Evolutionary conservation across 2,797 vertebrate species (phyloP).

Genomic region (Pangasius sanitwongsei): DNA sequence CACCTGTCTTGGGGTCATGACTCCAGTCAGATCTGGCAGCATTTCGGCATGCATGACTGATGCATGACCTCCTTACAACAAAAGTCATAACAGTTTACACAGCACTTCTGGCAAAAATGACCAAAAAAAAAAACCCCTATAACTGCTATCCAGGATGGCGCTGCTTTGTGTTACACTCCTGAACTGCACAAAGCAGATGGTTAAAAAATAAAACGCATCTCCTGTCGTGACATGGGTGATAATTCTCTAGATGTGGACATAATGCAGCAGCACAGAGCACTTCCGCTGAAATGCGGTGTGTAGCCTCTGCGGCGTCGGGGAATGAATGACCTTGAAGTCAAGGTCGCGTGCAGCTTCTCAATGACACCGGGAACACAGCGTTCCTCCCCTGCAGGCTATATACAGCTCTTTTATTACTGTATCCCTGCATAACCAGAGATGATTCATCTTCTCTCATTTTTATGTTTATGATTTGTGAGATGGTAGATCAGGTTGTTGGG

Average conservation of each 20-base stretch:
- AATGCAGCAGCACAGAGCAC: slow-evolving; percentile 73
- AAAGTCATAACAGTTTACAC: slow-evolving; percentile 49
- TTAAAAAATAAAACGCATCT: not conserved
- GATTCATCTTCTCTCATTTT: slow-evolving; percentile 12
- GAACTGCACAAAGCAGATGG: not conserved
- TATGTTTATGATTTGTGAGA: not conserved
- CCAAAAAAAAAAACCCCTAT: not conserved
- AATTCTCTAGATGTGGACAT: slow-evolving; percentile 46
- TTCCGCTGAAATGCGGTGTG: slow-evolving; percentile 75
- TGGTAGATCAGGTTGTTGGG: not conserved
- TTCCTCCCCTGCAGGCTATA: slow-evolving; percentile 13
- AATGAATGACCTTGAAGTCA: slow-evolving; percentile 78
- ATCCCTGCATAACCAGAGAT: not conserved
- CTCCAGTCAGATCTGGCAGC: slow-evolving; percentile 63
- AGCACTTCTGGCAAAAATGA: not conserved
- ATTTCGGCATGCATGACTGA: slow-evolving; percentile 50
- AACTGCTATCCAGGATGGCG: not conserved
- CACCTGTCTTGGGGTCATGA: slow-evolving; percentile 77
- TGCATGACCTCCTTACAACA: slow-evolving; percentile 55
- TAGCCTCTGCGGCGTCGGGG: slow-evolving; percentile 65
- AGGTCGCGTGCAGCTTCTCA: slow-evolving; percentile 72
- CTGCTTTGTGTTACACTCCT: slow-evolving; percentile 26
- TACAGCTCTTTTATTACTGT: slow-evolving; percentile 32
- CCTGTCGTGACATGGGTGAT: slow-evolving; percentile 8
- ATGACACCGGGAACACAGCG: slow-evolving; percentile 68